Conservation (phyloP, 2,888 invertebrate genomes). For the Theristus sp. region DNA sequence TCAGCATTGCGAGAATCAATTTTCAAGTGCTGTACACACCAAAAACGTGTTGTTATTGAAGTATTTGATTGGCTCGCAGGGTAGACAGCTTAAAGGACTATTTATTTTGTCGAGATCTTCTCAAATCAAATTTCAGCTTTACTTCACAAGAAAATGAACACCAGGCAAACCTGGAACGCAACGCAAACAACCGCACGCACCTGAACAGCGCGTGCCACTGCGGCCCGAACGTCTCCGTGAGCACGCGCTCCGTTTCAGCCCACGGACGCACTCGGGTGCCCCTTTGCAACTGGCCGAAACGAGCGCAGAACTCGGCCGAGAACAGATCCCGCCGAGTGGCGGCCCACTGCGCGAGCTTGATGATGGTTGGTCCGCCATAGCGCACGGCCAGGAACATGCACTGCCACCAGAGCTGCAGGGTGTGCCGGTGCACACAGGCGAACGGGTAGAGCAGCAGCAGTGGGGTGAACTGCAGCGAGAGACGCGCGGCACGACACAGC, state of each 20-base stretch:
- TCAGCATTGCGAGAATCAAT: no score
- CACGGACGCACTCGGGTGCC: conserved; percentile 30
- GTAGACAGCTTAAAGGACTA: no score
- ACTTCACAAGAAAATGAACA: no score
- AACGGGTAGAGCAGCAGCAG: conserved; percentile 19
- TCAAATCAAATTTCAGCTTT: no score
- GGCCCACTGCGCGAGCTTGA: conserved; percentile 38
- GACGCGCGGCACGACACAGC: conserved; percentile 7
- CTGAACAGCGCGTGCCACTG: conserved; percentile 31
- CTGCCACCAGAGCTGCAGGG: conserved; percentile 13
- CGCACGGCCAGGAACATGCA: conserved; percentile 25
- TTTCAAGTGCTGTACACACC: no score
- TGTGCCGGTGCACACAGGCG: conserved; percentile 1
- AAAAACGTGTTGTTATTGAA: no score
- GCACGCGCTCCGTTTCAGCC: conserved; percentile 26
- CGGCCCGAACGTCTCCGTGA: conserved; percentile 26
- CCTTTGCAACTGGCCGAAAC: conserved; percentile 30
- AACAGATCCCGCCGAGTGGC: conserved; percentile 36
- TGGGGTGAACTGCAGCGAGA: conserved; percentile 16
- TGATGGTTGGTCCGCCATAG: conserved; percentile 33
- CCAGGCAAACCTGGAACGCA: no score
- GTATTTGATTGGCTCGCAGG: no score
- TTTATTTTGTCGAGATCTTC: no score
- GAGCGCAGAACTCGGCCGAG: conserved; percentile 33
- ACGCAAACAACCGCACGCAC: no score